Base-by-base conservation (phyloP, 2,888 invertebrate species). In the Drosophila tripunctata region DNA sequence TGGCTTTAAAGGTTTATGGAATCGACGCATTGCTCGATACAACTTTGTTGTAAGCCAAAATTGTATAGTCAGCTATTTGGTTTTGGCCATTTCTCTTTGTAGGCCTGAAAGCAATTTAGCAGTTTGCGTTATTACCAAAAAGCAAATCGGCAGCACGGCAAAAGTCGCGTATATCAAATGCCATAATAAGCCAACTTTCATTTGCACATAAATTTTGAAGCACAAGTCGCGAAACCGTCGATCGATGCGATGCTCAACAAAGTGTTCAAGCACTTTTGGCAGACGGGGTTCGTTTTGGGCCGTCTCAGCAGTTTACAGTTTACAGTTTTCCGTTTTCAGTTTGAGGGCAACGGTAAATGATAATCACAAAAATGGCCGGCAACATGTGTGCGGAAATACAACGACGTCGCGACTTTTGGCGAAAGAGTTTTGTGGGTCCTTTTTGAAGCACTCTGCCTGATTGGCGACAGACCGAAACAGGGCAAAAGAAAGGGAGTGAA, bases 301-400 rank as follows among this genome's bases (percentile, higher is more conserved):
- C 17, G 27, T 31, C 40, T 64, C 30, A 63, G 50, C 64, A 33
- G 64, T 52, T 47, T 22, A 12, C 45, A 21, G 17, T 10, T 19
- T 35, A 41, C 24, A 40, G 52, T 27, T 22, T 19, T 17, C 36
- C 44, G 38, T 51, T 38, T 38, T 17, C 17, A 38, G 56, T 21
- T 31, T 33, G 38, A 21, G 52, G 48, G 31, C 36, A 77, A 68
- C 81, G 73, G 78, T 73, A 87, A 87, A 82, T 82, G 87, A 82
- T 87, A 82, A 78, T 79, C 82, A 84, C 78, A 78, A 73, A 84
- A 87, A 85, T 78, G 75, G 71, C 75, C 74, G 55, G 83, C 87
- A 83, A 87, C 87, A 83, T 87, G 85, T 87, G 83, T 85, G 85
- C 84, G 84, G 78, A 81, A 86, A 86, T 83, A 77, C 87, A 44